These are phyloP conservation scores for Lochmaea capreae DNA, from an alignment of 2,888 invertebrate genomes.

Conservation along the genomic window DNA sequence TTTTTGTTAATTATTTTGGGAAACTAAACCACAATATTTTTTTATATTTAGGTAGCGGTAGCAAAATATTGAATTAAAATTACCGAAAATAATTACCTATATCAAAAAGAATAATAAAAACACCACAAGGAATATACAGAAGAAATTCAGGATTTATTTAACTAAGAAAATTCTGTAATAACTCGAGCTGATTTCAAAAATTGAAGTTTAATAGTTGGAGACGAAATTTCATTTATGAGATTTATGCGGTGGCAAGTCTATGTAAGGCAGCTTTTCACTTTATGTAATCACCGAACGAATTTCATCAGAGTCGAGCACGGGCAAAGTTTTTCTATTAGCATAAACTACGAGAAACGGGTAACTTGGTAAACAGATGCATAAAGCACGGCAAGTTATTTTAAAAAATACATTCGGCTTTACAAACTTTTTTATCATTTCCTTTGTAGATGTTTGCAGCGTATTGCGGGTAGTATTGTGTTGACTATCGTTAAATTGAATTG, in stretches of 20 bases:
- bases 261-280: constrained; percentile 23
- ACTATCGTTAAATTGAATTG: background rate
- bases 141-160: too few species aligned
- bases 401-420: constrained; percentile 8
- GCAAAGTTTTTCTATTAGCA: constrained; percentile 30
- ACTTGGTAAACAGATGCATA: constrained; percentile 18
- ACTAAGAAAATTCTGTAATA: background rate
- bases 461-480: constrained; percentile 2
- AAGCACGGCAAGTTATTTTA: constrained; percentile 8
- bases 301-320: constrained; percentile 12
- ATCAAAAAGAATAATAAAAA: too few species aligned
- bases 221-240: constrained; percentile 24
- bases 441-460: background rate
- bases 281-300: constrained; percentile 24
- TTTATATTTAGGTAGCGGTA: too few species aligned
- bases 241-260: constrained; percentile 24
- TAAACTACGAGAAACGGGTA: constrained; percentile 23
- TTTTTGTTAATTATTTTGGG: too few species aligned
- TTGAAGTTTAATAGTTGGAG: background rate
- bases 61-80: too few species aligned
- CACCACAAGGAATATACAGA: too few species aligned
- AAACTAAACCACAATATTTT: too few species aligned
- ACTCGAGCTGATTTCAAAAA: background rate
- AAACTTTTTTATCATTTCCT: constrained; percentile 13
- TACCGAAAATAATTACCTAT: too few species aligned